Conservation (phyloP, 2,113 vertebrate species). For the Pelmatolapia mariae region DNA sequence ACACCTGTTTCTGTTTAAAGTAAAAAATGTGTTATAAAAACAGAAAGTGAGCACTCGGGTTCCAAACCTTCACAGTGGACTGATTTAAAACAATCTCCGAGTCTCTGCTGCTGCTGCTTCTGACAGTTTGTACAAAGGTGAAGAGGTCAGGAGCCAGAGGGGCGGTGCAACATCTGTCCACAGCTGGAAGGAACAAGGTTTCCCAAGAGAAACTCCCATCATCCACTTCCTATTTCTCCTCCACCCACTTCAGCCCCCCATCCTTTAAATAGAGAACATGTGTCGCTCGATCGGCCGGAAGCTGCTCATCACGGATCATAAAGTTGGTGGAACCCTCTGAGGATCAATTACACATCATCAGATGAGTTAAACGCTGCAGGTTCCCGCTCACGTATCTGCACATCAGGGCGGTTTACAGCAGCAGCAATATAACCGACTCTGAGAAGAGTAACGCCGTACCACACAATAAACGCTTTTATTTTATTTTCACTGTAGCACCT, state of each 20-base stretch:
- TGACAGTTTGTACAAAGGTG: not conserved
- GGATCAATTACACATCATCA: not conserved
- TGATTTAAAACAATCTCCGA: not conserved
- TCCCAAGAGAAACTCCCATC: constrained; percentile 65
- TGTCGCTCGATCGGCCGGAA: constrained; percentile 19
- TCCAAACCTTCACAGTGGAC: not conserved
- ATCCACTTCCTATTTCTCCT: constrained; percentile 48
- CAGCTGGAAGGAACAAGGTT: constrained; percentile 43
- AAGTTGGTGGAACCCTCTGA: constrained; percentile 8
- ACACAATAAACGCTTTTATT: not conserved
- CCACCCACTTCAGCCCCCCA: not conserved
- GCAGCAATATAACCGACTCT: not conserved
- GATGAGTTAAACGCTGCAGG: not conserved
- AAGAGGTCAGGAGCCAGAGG: not conserved
- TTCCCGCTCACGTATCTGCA: not conserved
- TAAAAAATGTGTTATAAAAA: not conserved
- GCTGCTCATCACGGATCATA: constrained; percentile 20
- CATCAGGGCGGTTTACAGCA: not conserved
- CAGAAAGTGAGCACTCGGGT: not conserved
- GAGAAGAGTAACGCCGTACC: not conserved
- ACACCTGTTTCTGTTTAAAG: not conserved
- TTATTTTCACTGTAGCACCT: not conserved
- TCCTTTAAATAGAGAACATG: constrained; percentile 40
- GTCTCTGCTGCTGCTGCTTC: not conserved
- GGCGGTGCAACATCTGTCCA: constrained; percentile 35